Base-by-base conservation (phyloP, 35 echinoderm and acorn worm species). In the Holothuria glaberrima region DNA sequence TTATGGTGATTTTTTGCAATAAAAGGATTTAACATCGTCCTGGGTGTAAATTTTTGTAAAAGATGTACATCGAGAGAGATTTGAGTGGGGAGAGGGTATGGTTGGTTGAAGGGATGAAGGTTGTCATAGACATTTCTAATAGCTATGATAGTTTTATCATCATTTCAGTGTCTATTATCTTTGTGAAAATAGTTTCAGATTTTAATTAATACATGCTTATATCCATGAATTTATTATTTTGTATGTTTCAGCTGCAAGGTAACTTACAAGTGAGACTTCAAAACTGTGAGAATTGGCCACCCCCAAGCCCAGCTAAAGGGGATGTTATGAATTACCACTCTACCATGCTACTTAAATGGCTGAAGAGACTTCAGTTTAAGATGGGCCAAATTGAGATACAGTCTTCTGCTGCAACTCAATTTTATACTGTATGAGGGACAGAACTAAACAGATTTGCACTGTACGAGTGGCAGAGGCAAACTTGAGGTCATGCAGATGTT, bases 341-440 rank as follows among this genome's bases (percentile, higher is more conserved):
- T 22, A 86, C 91, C 59, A 92, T 94, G 58, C 88, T 92, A 13
- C 83, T 94, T 26, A 95, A 93, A 38, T 99, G 97, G 97, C 84
- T 99, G 6, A 99, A 99, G 86, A 90, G 94, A 67, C 67, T 99
- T 30, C 97, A 99, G 91, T 99, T 99, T 85, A 99, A 99, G 91
- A 94, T 99, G 93, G 97, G 97, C 2, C 97, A 99, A 78, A 99
- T 99, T 48, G 97, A 99, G 59, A 95, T 99, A 17, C 97, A 95
- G 66, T 95, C 91, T 17, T 99, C 93, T 2, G 91, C 91, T 30
- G 97, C 97, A 13, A 93, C 97, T 44, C 97, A 99, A 48, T 93
- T 95, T 68, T 97, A 97, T 57, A 97, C 95, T 33, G 95, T 97
- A 12, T 94, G 48, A 87, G 36, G 7, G 36, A 41, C 7, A 41